Evolutionary conservation across 2,888 invertebrate genomes (phyloP).

Genomic region (Platypus cylindrus): DNA sequence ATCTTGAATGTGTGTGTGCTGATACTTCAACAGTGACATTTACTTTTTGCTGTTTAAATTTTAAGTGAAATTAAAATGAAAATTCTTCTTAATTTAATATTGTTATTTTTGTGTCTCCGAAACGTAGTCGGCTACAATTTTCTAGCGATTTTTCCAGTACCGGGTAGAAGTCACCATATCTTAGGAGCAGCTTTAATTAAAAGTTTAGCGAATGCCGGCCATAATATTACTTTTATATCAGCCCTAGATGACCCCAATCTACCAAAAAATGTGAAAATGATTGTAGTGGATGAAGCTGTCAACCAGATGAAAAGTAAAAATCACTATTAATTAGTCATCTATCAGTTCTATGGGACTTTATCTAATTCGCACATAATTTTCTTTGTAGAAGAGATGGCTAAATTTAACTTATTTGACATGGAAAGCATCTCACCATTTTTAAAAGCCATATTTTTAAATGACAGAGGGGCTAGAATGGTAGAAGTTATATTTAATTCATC

Average conservation of each 20-base stretch:
- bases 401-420: slow-evolving; percentile 8
- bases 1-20: no score
- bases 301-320: slow-evolving; percentile 1
- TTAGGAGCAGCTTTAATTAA: slow-evolving; percentile 19
- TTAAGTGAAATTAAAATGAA: no score
- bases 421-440: slow-evolving; percentile 7
- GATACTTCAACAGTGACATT: no score
- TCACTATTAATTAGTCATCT: no score
- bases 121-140: slow-evolving; percentile 14
- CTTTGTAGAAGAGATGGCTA: no score
- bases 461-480: not conserved
- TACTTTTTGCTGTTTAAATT: no score
- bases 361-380: no score
- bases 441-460: slow-evolving; percentile 3
- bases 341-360: no score
- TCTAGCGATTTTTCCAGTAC: slow-evolving; percentile 19
- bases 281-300: slow-evolving; percentile 7
- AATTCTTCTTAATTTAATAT: no score
- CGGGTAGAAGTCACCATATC: slow-evolving; percentile 20
- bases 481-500: slow-evolving; percentile 9
- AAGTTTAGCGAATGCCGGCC: slow-evolving; percentile 21
- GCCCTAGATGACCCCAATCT: slow-evolving; percentile 19
- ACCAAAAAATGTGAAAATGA: slow-evolving; percentile 15
- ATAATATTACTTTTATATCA: slow-evolving; percentile 23
- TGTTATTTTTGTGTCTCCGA: no score